Percentiles rank a stretch among this genome's conserved stretches.
Evolutionary conservation across 2,888 invertebrate species (phyloP).

Genomic region (Erynnis tages): DNA sequence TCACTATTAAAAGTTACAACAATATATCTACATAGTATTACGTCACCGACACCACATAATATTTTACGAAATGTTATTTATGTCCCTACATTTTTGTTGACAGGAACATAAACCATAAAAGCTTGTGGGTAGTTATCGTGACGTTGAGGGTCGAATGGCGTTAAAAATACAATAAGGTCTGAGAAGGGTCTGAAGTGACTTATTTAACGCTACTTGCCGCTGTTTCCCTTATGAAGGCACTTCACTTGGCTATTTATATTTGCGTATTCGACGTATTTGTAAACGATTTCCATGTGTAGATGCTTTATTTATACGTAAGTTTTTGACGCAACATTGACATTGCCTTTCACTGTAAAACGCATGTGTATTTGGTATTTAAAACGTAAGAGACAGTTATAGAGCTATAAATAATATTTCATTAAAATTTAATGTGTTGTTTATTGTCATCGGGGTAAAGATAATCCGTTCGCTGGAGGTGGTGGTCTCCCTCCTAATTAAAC

Average conservation of each 20-base stretch:
- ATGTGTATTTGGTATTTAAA: too few species aligned
- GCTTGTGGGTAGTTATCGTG: conserved; percentile 11
- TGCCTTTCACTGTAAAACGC: too few species aligned
- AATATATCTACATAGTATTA: too few species aligned
- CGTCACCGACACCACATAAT: too few species aligned
- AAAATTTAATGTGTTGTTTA: too few species aligned
- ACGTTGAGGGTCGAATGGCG: conserved; percentile 10
- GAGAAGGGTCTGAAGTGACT: conserved; percentile 18
- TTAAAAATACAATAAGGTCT: conserved; percentile 16
- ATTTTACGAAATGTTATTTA: not conserved
- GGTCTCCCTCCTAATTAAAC: not conserved
- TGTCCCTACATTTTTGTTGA: not conserved
- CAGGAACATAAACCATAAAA: conserved; percentile 4
- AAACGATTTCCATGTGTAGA: not conserved
- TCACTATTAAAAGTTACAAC: too few species aligned
- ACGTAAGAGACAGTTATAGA: too few species aligned
- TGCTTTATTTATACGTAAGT: not conserved
- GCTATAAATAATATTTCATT: too few species aligned
- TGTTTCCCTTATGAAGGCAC: not conserved
- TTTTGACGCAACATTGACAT: too few species aligned
- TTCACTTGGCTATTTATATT: not conserved
- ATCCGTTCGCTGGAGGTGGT: too few species aligned
- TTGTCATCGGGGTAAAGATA: too few species aligned
- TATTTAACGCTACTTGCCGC: conserved; percentile 15
- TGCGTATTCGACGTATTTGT: not conserved